Evolutionary conservation across 1,140 invertebrate species (phyloP).

Genomic region (Drosophila repletoides): DNA sequence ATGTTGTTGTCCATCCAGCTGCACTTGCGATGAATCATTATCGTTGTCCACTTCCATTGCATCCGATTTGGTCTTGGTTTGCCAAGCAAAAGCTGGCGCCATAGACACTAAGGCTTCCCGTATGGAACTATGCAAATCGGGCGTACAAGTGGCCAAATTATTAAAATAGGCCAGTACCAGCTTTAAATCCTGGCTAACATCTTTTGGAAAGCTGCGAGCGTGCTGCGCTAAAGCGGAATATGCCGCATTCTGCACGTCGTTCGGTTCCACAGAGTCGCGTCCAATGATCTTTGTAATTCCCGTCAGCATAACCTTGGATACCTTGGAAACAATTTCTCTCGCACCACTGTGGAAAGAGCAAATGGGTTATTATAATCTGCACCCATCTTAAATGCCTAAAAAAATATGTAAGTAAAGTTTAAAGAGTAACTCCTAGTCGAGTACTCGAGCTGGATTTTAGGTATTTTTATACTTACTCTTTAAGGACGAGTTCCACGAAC

Average conservation of each 20-base stretch:
- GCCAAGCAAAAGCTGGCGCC: constrained; percentile 86
- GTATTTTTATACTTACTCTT: constrained; percentile 89
- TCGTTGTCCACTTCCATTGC: constrained; percentile 56
- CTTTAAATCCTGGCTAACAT: constrained; percentile 85
- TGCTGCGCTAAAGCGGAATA: constrained; percentile 83
- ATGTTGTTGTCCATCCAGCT: constrained; percentile 83
- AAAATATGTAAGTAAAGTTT: too few relatives aligned
- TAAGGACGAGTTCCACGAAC: constrained; percentile 91
- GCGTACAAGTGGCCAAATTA: constrained; percentile 83
- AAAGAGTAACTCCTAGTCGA: too few relatives aligned
- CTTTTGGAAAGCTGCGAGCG: constrained; percentile 86
- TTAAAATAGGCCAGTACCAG: constrained; percentile 82
- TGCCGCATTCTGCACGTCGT: constrained; percentile 78
- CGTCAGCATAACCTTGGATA: constrained; percentile 86
- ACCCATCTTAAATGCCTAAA: too few relatives aligned
- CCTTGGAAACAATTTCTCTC: constrained; percentile 84
- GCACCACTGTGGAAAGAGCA: constrained; percentile 84
- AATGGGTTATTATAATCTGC: background rate
- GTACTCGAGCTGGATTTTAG: too few relatives aligned
- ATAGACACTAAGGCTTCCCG: constrained; percentile 88
- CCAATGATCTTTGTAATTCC: constrained; percentile 88
- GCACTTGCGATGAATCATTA: constrained; percentile 46
- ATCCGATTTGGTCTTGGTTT: constrained; percentile 71
- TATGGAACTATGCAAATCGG: constrained; percentile 86
- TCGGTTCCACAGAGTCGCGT: constrained; percentile 83